A percentile compares a stretch with the other conserved stretches of the same genome.
phyloP scores from a whole-genome alignment of 2,888 invertebrate species.

The Galerucella nymphaeae region DNA sequence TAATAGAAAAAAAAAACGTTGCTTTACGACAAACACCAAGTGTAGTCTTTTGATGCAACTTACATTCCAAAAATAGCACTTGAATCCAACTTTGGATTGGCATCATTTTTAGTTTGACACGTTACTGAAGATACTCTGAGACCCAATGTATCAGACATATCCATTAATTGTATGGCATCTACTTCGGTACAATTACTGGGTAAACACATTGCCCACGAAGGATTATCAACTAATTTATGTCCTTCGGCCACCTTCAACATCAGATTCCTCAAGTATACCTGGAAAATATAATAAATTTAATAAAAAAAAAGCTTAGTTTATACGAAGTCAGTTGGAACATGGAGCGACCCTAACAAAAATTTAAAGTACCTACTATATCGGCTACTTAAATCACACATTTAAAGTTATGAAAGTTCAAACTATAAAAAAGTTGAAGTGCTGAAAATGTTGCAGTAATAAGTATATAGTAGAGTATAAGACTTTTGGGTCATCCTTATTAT shows the following conservation, averaged over 20 bases:
- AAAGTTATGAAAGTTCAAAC: no score
- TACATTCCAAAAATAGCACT: constrained; percentile 49
- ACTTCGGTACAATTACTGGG: constrained; percentile 53
- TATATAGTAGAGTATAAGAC: no score
- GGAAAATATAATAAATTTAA: not conserved
- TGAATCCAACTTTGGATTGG: constrained; percentile 30
- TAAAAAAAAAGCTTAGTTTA: not conserved
- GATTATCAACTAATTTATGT: constrained; percentile 2
- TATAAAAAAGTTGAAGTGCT: no score
- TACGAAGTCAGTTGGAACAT: no score
- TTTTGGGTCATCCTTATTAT: no score
- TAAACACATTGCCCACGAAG: constrained; percentile 46
- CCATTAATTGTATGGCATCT: constrained; percentile 62
- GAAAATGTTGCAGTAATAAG: no score
- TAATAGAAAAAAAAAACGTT: no score
- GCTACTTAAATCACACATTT: no score
- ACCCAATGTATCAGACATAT: constrained; percentile 27
- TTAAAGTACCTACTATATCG: no score
- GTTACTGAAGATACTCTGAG: constrained; percentile 19
- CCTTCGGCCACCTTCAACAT: constrained; percentile 16
- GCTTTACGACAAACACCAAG: no score
- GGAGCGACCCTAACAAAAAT: no score
- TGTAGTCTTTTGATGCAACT: constrained; percentile 11
- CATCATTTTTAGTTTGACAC: constrained; percentile 47
- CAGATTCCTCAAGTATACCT: constrained; percentile 8